Evolutionary conservation across 2,797 vertebrate species (phyloP), one percentile per base, ranked within the genome.

Genomic region (Trachurus trachurus): DNA sequence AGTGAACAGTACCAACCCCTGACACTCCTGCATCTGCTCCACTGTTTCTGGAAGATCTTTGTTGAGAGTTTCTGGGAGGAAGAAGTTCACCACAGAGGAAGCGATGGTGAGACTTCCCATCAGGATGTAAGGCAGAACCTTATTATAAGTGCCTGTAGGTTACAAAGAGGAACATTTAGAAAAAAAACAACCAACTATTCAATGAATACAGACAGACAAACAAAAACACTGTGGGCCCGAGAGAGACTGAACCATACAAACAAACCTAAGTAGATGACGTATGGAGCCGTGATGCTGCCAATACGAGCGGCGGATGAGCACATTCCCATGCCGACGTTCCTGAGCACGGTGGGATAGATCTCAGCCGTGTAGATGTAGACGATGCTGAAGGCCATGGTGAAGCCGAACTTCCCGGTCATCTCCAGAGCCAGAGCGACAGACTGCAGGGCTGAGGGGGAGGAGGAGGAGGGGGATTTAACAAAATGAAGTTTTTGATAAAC

Each of bases 361-460:
- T 99, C 97, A 0, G 97, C 96, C 0, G 97, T 98, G 93, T 97
- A 99, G 87, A 97, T 97, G 56, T 98, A 99, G 70, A 97, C 96
- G 62, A 97, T 96, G 40, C 96, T 93, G 75, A 97, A 98, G 72
- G 97, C 95, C 83, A 97, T 93, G 1, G 98, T 98, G 93, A 99
- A 94, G 63, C 97, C 97, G 78, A 99, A 98, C 80, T 99, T 99
- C 37, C 97, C 97, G 0, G 95, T 76, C 97, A 99, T 98, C 88
- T 98, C 97, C 85, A 99, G 85, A 0, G 91, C 37, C 52, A 96
- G 88, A 9, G 97, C 94, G 2, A 98, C 22, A 0, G 77, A 81
- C 10, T 89, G 87, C 16, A 93, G 79, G 0, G 57, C 92, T 93
- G 56, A 34, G 7, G 39, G 60, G 42, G 34, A 15, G 19, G 56